Base-by-base conservation (phyloP, 2,888 invertebrate species). In the Macrosiphum euphorbiae region DNA sequence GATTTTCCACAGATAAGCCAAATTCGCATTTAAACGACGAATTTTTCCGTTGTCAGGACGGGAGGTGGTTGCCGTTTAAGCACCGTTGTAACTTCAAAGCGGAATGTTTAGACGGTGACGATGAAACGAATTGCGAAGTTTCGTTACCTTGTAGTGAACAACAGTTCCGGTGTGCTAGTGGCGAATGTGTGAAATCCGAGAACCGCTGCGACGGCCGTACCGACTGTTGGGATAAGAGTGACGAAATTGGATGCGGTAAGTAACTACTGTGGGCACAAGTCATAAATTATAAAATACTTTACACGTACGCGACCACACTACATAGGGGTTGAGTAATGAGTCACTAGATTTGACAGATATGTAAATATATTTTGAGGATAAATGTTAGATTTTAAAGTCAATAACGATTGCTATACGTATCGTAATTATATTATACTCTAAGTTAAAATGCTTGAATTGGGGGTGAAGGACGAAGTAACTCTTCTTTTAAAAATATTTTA, bases 211-310 rank as follows among this genome's bases (percentile, higher is more conserved):
- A 96, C 95, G 95, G 95, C 90, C 94, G 95, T 58, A 95, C 95
- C 92, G 96, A 96, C 95, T 96, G 96, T 95, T 95, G 95, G 94
- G 96, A 96, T 95, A 95, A 96, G 88, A 96, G 96, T n/a, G 96
- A 96, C 94, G 96, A 96, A 95, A 95, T 95, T 5, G 94, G 95
- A 90, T 96, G 96, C 94, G 95, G 96, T 96, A 94, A 95, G 95
- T 95, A 90, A 10, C 52, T 16, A 20, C 55, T 55, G 55, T 4
- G 55, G 55, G 20, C 24, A 20, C 55, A 55, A 55, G 20, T 20
- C 16, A 16, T 67, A 67, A 61, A 61, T 61, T 4, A 67, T 67
- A 13, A 67, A 67, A 67, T 67, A n/a, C n/a, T n/a, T 67, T 13
- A 13, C 13, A 13, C 10, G 67, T 67, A n/a, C 4, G n/a, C 2